These are phyloP conservation scores for Lineus longissimus DNA, from an alignment of 1,140 invertebrate species.

Conservation along the genomic window DNA sequence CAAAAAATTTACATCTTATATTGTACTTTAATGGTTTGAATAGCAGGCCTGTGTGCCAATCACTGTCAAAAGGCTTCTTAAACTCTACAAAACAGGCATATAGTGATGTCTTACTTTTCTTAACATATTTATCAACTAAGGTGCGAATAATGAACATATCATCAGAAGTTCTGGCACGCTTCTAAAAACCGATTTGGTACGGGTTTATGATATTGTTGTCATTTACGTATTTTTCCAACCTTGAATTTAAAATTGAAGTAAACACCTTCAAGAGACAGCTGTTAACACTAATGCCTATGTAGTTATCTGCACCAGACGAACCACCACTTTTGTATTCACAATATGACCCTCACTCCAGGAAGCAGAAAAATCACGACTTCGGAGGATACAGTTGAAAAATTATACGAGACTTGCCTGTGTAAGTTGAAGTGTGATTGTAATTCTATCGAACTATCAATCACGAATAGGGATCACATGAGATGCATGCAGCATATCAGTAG, in stretches of 20 bases:
- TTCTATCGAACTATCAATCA: too few relatives aligned
- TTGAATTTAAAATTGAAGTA: slow-evolving; percentile 5
- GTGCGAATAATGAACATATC: slow-evolving; percentile 16
- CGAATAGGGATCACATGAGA: background rate
- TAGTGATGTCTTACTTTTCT: slow-evolving; percentile 3
- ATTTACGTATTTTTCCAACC: slow-evolving; percentile 3
- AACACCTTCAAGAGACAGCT: slow-evolving; percentile 15
- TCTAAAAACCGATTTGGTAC: slow-evolving; percentile 13
- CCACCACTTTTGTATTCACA: slow-evolving; percentile 13
- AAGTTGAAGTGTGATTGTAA: too few relatives aligned
- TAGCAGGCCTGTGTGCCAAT: slow-evolving; percentile 1
- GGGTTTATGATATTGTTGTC: slow-evolving; percentile 8
- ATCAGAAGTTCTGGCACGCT: slow-evolving; percentile 9
- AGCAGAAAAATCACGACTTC: background rate
- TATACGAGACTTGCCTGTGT: background rate
- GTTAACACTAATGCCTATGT: slow-evolving; percentile 11
- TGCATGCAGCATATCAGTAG: background rate
- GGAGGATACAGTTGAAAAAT: slow-evolving; percentile 3
- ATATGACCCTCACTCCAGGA: slow-evolving; percentile 12
- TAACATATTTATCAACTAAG: slow-evolving; percentile 14
- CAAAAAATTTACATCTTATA: slow-evolving; percentile 12
- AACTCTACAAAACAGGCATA: slow-evolving; percentile 14
- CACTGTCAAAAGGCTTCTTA: slow-evolving; percentile 11
- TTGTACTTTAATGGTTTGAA: background rate
- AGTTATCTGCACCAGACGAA: slow-evolving; percentile 2